These are phyloP conservation scores for Arenicola marina DNA, from an alignment of 2,888 invertebrate species.

Conservation along the genomic window DNA sequence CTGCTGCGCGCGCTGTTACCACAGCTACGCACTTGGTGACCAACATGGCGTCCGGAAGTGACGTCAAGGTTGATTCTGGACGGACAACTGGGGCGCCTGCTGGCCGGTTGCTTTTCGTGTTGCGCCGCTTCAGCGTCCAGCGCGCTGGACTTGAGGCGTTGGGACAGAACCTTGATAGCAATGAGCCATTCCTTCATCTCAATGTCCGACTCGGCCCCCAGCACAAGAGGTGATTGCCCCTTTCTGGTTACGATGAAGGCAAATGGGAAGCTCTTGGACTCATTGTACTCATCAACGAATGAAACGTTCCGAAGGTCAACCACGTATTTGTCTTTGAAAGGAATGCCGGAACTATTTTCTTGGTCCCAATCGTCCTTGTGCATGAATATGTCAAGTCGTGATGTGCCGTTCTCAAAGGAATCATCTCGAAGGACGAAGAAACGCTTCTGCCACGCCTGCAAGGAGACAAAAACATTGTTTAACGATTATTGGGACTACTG, in stretches of 20 bases:
- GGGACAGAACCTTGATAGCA: conserved; percentile 8
- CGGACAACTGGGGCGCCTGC: neutral
- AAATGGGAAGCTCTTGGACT: neutral
- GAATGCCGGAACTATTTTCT: neutral
- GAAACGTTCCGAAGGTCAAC: neutral
- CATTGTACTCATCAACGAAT: neutral
- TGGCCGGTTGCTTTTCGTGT: neutral
- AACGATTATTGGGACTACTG: no score
- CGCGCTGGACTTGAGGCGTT: neutral
- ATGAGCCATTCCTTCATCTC: conserved; percentile 26
- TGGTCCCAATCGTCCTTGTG: neutral
- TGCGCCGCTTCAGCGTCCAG: no score
- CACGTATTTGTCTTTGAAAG: neutral
- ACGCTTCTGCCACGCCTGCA: conserved; percentile 20
- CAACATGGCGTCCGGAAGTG: no score
- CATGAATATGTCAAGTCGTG: conserved; percentile 17
- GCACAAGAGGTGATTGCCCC: conserved; percentile 11
- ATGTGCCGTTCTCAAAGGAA: conserved; percentile 13
- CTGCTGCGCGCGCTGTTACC: no score
- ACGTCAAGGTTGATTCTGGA: neutral
- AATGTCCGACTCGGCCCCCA: conserved; percentile 20
- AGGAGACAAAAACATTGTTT: neutral
- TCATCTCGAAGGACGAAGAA: conserved; percentile 18
- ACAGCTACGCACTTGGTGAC: no score
- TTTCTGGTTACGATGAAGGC: conserved; percentile 1